Evolutionary conservation across 2,888 invertebrate genomes (phyloP).

Genomic region (Lamellibrachia columna): DNA sequence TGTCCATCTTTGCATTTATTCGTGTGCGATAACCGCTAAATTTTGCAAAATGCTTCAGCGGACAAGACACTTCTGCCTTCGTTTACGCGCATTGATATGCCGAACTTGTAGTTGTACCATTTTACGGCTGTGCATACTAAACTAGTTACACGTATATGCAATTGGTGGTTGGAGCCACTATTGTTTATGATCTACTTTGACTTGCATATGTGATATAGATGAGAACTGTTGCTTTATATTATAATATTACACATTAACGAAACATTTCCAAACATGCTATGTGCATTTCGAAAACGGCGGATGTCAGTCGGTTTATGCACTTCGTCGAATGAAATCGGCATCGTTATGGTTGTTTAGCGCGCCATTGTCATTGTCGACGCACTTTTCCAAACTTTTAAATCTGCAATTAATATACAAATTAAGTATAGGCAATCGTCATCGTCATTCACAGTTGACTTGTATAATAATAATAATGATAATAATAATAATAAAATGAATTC

Average conservation of each 20-base stretch:
- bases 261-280: constrained; percentile 16
- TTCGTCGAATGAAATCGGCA: background rate
- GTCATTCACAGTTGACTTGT: too few species aligned
- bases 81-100: constrained; percentile 27
- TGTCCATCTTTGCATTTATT: constrained; percentile 40
- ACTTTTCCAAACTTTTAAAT: background rate
- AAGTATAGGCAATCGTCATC: background rate
- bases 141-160: constrained; percentile 20
- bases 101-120: constrained; percentile 23
- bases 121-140: background rate
- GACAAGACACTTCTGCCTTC: constrained; percentile 23
- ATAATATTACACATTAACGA: constrained; percentile 4
- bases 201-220: constrained; percentile 5
- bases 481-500: background rate
- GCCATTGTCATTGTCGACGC: background rate
- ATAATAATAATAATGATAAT: background rate
- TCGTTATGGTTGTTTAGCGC: background rate
- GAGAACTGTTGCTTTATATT: background rate
- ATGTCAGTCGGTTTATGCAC: constrained; percentile 6
- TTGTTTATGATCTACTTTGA: background rate
- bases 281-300: constrained; percentile 16
- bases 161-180: constrained; percentile 6
- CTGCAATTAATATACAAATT: background rate
- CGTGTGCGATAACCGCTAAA: constrained; percentile 18
- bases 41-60: constrained; percentile 13